Evolutionary conservation across 2,113 vertebrate genomes (phyloP), one percentile per base, ranked within the genome.

Genomic region (Dipodomys merriami): DNA sequence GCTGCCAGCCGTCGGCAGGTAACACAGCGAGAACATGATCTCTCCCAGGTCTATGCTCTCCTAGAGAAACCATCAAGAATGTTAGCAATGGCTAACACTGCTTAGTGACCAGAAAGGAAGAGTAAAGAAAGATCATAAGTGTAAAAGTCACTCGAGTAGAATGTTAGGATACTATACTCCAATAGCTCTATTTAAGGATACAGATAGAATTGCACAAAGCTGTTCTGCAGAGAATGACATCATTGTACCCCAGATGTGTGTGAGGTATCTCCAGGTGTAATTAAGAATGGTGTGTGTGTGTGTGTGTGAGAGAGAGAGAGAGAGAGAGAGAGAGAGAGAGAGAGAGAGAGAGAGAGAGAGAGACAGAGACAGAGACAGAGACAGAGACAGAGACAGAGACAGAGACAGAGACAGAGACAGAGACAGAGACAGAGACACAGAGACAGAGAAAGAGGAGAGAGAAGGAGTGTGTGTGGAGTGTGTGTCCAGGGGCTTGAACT

Each of bases 21-120:
- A 99, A 97, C 99, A 99, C 94, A 99, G 98, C 78, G 99, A 99
- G 98, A 99, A 99, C 99, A 99, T 99, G 96, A 99, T 99, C 97
- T 99, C 99, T 57, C 99, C 99, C 95, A 99, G 98, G 97, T 99
- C 99, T 94, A 99, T 97, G 30, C 99, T 99, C 96, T 99, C 99
- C 99, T 99, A 93, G 71, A 97, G 96, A 94, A 95, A 49, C 90
- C 97, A 94, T 57, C 15, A 44, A 62, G 33, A 27, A 10, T 73
- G 22, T 67, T 72, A 97, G 68, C 49, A 35, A 53, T 78, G 94
- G 89, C 90, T 76, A 76, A 86, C 62, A 95, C 62, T 8, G 25
- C 82, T 72, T 69, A 79, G 5, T 25, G 11, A 57, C 53, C 53
- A 57, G 15, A 57, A 62, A 88, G 49, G 78, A 16, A 87, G 79